These are phyloP conservation scores for Halictus rubicundus DNA, from an alignment of 1,140 invertebrate species.

Conservation along the genomic window DNA sequence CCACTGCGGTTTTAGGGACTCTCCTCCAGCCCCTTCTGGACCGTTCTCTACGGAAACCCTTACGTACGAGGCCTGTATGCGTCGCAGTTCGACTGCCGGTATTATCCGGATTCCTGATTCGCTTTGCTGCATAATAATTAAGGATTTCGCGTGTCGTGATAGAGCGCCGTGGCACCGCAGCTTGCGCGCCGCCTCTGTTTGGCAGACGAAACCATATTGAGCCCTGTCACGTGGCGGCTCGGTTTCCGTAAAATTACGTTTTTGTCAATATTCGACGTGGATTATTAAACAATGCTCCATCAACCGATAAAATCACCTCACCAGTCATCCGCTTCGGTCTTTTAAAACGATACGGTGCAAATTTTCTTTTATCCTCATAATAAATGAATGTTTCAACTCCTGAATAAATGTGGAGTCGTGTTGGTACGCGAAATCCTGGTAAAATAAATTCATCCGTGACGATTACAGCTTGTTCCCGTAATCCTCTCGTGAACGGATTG, in stretches of 20 bases:
- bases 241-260: neutral
- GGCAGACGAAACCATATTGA: neutral
- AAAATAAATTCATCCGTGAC: too few species aligned
- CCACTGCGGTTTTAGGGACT: conserved; percentile 69
- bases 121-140: conserved; percentile 62
- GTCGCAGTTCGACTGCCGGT: conserved; percentile 55
- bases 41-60: conserved; percentile 46
- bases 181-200: neutral
- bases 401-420: too few species aligned
- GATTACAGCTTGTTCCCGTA: too few species aligned
- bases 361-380: too few species aligned
- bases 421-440: too few species aligned
- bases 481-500: too few species aligned
- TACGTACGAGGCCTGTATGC: conserved; percentile 51
- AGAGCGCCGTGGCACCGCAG: conserved; percentile 5
- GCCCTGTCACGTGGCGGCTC: neutral
- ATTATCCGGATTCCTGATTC: conserved; percentile 64
- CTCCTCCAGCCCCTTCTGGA: conserved; percentile 54
- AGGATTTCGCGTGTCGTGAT: conserved; percentile 52
- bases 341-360: too few species aligned
- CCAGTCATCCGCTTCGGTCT: neutral
- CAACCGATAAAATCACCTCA: neutral
- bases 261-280: neutral
- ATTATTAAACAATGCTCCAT: neutral
- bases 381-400: too few species aligned